These are phyloP conservation scores for Eupithecia abbreviata DNA, from an alignment of 2,888 invertebrate genomes.

Conservation along the genomic window DNA sequence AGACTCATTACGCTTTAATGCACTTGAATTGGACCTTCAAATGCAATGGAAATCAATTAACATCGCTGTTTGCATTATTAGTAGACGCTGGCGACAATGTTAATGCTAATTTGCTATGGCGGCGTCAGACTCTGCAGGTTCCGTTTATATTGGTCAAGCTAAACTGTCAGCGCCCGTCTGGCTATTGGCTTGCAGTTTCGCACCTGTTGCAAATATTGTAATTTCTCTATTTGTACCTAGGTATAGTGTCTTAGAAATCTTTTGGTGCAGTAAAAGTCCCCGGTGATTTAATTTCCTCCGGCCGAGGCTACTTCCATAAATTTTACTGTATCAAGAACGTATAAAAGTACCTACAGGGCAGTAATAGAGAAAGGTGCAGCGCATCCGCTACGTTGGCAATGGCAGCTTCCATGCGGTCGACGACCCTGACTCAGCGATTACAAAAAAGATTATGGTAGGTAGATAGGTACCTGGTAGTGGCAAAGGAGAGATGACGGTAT, in stretches of 20 bases:
- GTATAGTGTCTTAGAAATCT: not conserved
- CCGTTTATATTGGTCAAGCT: not conserved
- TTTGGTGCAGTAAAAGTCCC: not conserved
- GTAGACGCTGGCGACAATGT: not conserved
- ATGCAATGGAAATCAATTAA: slow-evolving; percentile 38
- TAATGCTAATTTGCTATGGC: not conserved
- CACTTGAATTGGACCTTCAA: slow-evolving; percentile 40
- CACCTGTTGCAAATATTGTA: slow-evolving; percentile 13
- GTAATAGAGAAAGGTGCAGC: slow-evolving; percentile 74
- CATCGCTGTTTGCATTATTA: slow-evolving; percentile 37
- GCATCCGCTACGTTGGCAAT: slow-evolving; percentile 73
- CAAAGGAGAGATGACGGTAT: slow-evolving; percentile 38
- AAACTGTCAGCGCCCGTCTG: not conserved
- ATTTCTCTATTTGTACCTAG: not conserved
- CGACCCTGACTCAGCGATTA: slow-evolving; percentile 76
- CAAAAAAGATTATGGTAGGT: slow-evolving; percentile 75
- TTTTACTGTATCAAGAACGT: slow-evolving; percentile 56
- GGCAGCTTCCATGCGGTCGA: slow-evolving; percentile 78
- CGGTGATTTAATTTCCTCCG: not conserved
- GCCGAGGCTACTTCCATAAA: slow-evolving; percentile 17
- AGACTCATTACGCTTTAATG: slow-evolving; percentile 43
- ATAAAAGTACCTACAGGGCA: slow-evolving; percentile 54
- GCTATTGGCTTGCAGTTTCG: slow-evolving; percentile 13
- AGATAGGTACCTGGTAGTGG: slow-evolving; percentile 55
- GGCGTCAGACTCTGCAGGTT: not conserved